Percentiles rank a stretch among this genome's conserved stretches.
Conservation (phyloP, 2,888 invertebrate genomes). For the Hedya salicella region DNA sequence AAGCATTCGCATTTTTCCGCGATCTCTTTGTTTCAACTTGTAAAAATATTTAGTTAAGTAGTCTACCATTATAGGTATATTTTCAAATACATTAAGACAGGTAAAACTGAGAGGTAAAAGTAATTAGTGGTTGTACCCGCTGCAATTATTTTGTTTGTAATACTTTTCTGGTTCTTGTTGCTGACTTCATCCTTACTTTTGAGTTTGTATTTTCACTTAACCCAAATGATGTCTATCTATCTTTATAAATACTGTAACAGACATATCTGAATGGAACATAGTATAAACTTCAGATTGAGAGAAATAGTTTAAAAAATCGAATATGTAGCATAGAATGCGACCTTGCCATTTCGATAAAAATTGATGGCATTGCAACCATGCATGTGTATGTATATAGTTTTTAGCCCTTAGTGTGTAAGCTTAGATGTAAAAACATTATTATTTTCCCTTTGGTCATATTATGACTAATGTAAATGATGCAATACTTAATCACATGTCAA, state of each 20-base stretch:
- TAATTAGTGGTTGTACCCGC: too few relatives aligned
- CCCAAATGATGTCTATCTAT: too few relatives aligned
- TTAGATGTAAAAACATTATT: conserved; percentile 47
- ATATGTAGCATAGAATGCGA: conserved; percentile 67
- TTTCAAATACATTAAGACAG: too few relatives aligned
- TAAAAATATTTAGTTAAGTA: too few relatives aligned
- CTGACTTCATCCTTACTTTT: too few relatives aligned
- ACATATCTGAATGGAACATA: conserved; percentile 46
- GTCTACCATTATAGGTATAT: too few relatives aligned
- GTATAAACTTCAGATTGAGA: conserved; percentile 45
- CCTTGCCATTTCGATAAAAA: conserved; percentile 60
- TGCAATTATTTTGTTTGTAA: too few relatives aligned
- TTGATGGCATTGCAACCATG: conserved; percentile 44
- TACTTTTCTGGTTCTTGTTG: too few relatives aligned
- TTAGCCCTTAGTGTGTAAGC: conserved; percentile 29
- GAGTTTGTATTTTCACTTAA: too few relatives aligned
- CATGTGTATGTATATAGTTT: conserved; percentile 42
- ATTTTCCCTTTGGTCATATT: conserved; percentile 53
- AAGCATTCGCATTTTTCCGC: too few relatives aligned
- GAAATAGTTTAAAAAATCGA: conserved; percentile 20
- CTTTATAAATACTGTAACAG: conserved; percentile 28
- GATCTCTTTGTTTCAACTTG: too few relatives aligned
- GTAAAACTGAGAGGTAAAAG: too few relatives aligned
- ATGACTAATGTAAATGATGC: conserved; percentile 43
- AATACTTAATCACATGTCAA: conserved; percentile 53